Evolutionary conservation across 2,888 invertebrate species (phyloP).

Genomic region (Beris morrisii): DNA sequence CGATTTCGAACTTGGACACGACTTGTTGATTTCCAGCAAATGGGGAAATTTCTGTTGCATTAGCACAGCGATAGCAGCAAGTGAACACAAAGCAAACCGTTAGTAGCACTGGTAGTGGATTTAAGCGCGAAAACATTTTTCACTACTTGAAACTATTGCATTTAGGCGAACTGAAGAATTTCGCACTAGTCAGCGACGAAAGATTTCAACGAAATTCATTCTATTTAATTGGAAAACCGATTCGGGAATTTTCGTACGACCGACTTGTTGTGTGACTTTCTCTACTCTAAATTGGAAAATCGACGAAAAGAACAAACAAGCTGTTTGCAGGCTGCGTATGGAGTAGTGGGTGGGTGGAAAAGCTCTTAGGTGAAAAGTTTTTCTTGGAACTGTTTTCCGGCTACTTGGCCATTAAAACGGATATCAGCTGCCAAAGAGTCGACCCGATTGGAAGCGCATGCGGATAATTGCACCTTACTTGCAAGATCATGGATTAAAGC

Average conservation of each 20-base stretch:
- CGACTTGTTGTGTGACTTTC: slow-evolving; percentile 10
- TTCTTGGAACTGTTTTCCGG: too few species aligned
- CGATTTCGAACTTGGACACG: background rate
- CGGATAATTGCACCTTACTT: too few species aligned
- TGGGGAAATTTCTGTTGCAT: background rate
- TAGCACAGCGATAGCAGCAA: slow-evolving; percentile 3
- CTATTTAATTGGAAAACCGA: slow-evolving; percentile 11
- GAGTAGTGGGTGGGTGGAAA: slow-evolving; percentile 5
- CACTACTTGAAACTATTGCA: background rate
- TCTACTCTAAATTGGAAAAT: slow-evolving; percentile 23
- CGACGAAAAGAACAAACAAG: background rate
- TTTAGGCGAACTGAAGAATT: background rate
- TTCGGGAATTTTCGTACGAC: slow-evolving; percentile 2
- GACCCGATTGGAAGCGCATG: too few species aligned
- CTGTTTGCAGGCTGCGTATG: slow-evolving; percentile 22
- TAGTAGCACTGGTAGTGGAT: slow-evolving; percentile 1
- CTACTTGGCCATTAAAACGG: too few species aligned
- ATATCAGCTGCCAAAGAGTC: too few species aligned
- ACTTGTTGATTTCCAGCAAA: background rate
- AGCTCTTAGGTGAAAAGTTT: slow-evolving; percentile 11
- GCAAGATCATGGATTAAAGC: too few species aligned
- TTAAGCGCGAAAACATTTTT: slow-evolving; percentile 25
- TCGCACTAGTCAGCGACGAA: slow-evolving; percentile 18
- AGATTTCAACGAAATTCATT: slow-evolving; percentile 18
- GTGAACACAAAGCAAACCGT: slow-evolving; percentile 27